Base-by-base conservation (phyloP, 2,797 vertebrate species). In the Urocyon cinereoargenteus region DNA sequence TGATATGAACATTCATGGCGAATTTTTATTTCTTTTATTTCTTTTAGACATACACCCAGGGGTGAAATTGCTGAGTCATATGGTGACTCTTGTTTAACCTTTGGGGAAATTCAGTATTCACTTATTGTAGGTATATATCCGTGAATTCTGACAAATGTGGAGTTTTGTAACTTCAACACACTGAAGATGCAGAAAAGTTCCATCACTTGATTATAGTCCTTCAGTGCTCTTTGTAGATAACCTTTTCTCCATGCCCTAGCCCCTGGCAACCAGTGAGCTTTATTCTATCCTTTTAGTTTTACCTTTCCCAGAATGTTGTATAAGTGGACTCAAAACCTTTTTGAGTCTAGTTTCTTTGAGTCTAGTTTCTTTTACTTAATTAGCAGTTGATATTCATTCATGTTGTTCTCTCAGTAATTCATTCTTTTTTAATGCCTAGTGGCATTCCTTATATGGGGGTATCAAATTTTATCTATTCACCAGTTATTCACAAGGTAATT, bases 331-430 rank as follows among this genome's bases (percentile, higher is more conserved):
- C 34, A 61, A 18, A 61, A 66, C 16, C 66, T 6, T 83, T 91
- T 34, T 66, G 78, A 82, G 22, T 91, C 40, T 91, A 49, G 78
- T 40, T 83, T 91, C 78, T 83, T 34, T 66, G 77, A 82, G 21
- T 91, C 36, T 91, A 51, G 79, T 40, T 83, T 91, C 78, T 82
- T 91, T 91, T 55, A 49, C 14, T 61, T 91, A 72, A 72, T 83
- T 83, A 73, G 45, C 57, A 64, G 77, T 85, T 85, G 91, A 31
- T 19, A 55, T 75, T 77, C 45, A 53, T 85, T 64, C 13, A 0
- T 64, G 4, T 64, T 84, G 18, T 92, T 75, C 26, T 15, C 31
- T 53, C n/a, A 18, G 13, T 64, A 53, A 73, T 73, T 85, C 18
- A 64, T 83, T 83, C 55, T 66, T 73, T 91, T 83, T 62, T 26